Evolutionary conservation across 2,113 vertebrate genomes (phyloP).

Genomic region (Ceuthmochares aereus): DNA sequence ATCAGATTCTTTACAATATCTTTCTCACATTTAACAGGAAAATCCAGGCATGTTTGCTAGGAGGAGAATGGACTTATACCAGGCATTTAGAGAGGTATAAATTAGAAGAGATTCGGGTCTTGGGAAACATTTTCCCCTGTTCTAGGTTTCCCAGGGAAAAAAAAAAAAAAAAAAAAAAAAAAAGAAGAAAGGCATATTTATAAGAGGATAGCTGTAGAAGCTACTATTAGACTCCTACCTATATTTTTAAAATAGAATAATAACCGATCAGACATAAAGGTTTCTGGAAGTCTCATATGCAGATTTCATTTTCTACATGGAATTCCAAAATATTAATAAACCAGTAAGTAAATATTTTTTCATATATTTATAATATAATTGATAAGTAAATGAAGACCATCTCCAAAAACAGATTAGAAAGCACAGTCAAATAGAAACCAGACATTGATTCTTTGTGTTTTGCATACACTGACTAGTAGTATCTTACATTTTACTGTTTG

Average conservation of each 20-base stretch:
- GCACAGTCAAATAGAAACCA: not conserved
- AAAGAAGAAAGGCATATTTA: not conserved
- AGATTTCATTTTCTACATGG: not conserved
- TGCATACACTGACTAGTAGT: not conserved
- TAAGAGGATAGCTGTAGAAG: not conserved
- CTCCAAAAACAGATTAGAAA: not conserved
- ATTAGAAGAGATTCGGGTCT: not conserved
- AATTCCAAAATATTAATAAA: not conserved
- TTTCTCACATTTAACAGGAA: not conserved
- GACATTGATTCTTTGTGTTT: not conserved
- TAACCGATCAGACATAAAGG: not conserved
- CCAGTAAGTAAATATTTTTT: not conserved
- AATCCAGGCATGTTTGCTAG: not conserved
- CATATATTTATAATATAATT: not conserved
- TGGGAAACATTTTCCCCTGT: not conserved
- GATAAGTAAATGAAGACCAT: not conserved
- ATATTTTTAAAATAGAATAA: not conserved
- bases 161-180: not conserved
- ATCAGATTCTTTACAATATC: not conserved
- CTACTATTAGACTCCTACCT: not conserved
- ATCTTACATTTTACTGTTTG: not conserved
- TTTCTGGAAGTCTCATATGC: not conserved
- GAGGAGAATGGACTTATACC: not conserved
- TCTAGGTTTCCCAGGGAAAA: not conserved
- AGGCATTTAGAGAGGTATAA: not conserved